Evolutionary conservation across 2,113 vertebrate genomes (phyloP), one percentile per base, ranked within the genome.

Genomic region (Lynx canadensis): DNA sequence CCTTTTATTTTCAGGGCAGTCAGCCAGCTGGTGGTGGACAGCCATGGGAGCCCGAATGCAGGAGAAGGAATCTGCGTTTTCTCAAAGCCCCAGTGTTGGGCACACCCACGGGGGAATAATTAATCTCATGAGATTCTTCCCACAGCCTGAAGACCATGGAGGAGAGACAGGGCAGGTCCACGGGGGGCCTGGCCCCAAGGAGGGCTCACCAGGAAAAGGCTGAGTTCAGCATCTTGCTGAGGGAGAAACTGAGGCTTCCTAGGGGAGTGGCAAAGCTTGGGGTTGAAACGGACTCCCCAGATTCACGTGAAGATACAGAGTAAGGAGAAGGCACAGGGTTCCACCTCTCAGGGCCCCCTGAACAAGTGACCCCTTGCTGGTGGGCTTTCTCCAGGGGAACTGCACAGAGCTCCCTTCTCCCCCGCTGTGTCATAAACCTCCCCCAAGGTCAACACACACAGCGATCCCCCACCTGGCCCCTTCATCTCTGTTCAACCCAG

Each of bases 51-150:
- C 21, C 57, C 2, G 5, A n/a, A 21, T 41, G 4, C 3, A 6
- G 15, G 76, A 65, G 23, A 89, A 96, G 93, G 96, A 98, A 97
- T 97, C 74, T 48, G 74, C 1, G 50, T 79, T 88, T 79, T 91
- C 86, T 97, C 89, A 96, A 89, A 95, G 93, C 55, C 80, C 94
- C 93, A 65, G 80, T 84, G 88, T 36, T 60, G 57, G 89, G 74
- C 76, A 88, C 74, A 19, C 95, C 93, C 89, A 91, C 76, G 13
- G 45, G 13, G 48, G 38, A 80, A 89, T 55, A 78, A 78, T 85
- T 50, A 65, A 85, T 60, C 90, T 91, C 68, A 4, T 33, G 57
- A 76, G 80, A 80, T 33, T 48, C 92, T 84, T 3, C n/a, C 55
- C 69, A 7, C 16, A 41, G 74, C 69, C 92, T 9, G 45, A 45